phyloP scores from a whole-genome alignment of 2,888 invertebrate species.

The Papilio gigon region DNA sequence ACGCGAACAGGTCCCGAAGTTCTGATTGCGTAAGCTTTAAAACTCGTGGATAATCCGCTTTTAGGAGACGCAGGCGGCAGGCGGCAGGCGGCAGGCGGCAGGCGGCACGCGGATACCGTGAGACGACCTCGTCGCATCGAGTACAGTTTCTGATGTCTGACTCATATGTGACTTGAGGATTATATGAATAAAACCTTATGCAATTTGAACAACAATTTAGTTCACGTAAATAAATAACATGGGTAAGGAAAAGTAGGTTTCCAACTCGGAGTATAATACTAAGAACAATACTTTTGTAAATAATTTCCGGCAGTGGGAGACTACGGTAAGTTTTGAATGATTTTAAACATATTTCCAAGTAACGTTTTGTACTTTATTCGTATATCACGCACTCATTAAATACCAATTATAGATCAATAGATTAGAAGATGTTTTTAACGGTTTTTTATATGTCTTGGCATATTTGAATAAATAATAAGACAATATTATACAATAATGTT shows the following conservation, averaged over 20 bases:
- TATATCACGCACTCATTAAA: too few species aligned
- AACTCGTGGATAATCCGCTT: conserved; percentile 45
- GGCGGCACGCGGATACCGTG: conserved; percentile 62
- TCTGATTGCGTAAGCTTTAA: conserved; percentile 50
- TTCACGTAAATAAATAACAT: conserved; percentile 21
- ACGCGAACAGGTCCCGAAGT: conserved; percentile 45
- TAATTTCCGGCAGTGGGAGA: too few species aligned
- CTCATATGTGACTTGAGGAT: conserved; percentile 57
- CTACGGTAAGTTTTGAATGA: too few species aligned
- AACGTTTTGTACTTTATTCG: too few species aligned
- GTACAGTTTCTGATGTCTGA: conserved; percentile 61
- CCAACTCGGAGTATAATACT: too few species aligned
- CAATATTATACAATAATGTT: neutral
- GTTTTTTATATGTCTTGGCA: too few species aligned
- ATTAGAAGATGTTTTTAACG: too few species aligned
- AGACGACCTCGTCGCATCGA: conserved; percentile 70
- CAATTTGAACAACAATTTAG: conserved; percentile 27
- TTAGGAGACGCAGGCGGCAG: conserved; percentile 42
- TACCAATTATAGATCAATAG: too few species aligned
- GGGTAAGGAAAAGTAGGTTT: too few species aligned
- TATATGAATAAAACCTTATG: conserved; percentile 46
- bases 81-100: conserved; percentile 32
- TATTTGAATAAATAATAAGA: neutral
- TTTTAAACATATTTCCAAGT: too few species aligned
- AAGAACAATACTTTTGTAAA: too few species aligned